Evolutionary conservation across 2,888 invertebrate species (phyloP).

Genomic region (Caprella mutica): DNA sequence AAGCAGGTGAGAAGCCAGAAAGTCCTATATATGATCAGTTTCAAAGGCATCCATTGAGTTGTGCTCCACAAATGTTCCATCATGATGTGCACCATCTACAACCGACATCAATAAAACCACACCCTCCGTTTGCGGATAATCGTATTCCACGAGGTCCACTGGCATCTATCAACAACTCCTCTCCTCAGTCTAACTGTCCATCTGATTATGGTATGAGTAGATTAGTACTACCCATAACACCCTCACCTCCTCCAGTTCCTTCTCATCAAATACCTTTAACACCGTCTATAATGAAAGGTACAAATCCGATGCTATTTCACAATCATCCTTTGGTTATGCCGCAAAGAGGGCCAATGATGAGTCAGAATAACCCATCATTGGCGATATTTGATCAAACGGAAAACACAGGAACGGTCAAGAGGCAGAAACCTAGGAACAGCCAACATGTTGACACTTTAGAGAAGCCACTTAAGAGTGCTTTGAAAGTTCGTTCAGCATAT

Average conservation of each 20-base stretch:
- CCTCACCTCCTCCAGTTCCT: slow-evolving; percentile 4
- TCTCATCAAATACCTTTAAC: slow-evolving; percentile 5
- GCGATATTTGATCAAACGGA: slow-evolving; percentile 30
- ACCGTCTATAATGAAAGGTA: not conserved
- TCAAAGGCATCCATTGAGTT: slow-evolving; percentile 6
- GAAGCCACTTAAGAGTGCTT: slow-evolving; percentile 28
- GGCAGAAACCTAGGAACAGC: slow-evolving; percentile 18
- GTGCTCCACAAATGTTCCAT: no score
- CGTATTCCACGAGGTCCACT: slow-evolving; percentile 21
- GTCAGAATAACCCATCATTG: not conserved
- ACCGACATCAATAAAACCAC: slow-evolving; percentile 1
- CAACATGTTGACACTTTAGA: slow-evolving; percentile 9
- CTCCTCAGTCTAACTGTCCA: not conserved
- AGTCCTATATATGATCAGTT: slow-evolving; percentile 8
- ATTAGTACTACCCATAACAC: not conserved
- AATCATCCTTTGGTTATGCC: no score
- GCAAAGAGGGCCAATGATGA: not conserved
- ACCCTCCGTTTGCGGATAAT: slow-evolving; percentile 8
- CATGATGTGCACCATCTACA: no score
- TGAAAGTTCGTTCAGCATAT: slow-evolving; percentile 31
- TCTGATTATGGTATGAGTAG: not conserved
- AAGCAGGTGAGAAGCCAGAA: slow-evolving; percentile 10
- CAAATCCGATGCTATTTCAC: no score
- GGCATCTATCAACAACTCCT: slow-evolving; percentile 11
- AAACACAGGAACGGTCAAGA: slow-evolving; percentile 31